These are phyloP conservation scores for Sminthurinus signatus DNA, from an alignment of 1,140 invertebrate genomes.

Conservation along the genomic window DNA sequence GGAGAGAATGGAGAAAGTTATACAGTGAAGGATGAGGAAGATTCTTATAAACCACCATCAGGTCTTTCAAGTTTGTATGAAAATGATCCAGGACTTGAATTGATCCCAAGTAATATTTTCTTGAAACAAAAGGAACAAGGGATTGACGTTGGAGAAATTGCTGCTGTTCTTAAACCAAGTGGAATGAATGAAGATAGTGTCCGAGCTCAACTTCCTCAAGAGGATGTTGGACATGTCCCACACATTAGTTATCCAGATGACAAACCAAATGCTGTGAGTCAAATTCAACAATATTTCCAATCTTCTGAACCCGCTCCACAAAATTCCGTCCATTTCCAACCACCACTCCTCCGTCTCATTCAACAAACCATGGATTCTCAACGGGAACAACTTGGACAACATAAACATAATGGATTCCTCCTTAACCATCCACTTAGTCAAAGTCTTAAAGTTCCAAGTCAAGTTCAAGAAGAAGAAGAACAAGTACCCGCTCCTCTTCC, in stretches of 20 bases:
- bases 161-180: slow-evolving; percentile 34
- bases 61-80: slow-evolving; percentile 1
- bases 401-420: not conserved
- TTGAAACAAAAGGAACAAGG: slow-evolving; percentile 26
- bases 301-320: slow-evolving; percentile 20
- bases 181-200: slow-evolving; percentile 29
- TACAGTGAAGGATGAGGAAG: not conserved
- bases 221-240: not conserved
- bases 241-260: slow-evolving; percentile 18
- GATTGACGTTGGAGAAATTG: slow-evolving; percentile 20
- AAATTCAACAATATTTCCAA: slow-evolving; percentile 29
- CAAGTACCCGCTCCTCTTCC: too few relatives aligned
- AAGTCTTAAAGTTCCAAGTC: not conserved
- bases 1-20: not conserved
- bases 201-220: slow-evolving; percentile 20
- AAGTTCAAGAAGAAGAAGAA: not conserved
- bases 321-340: slow-evolving; percentile 12
- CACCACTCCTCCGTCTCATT: not conserved
- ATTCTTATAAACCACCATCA: not conserved
- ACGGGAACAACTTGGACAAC: not conserved
- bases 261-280: slow-evolving; percentile 7
- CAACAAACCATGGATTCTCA: slow-evolving; percentile 3
- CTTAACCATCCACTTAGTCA: not conserved
- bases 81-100: slow-evolving; percentile 22
- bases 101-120: slow-evolving; percentile 21